Base-by-base conservation (phyloP, 2,797 vertebrate genomes). In the Hippocampus kuda region DNA sequence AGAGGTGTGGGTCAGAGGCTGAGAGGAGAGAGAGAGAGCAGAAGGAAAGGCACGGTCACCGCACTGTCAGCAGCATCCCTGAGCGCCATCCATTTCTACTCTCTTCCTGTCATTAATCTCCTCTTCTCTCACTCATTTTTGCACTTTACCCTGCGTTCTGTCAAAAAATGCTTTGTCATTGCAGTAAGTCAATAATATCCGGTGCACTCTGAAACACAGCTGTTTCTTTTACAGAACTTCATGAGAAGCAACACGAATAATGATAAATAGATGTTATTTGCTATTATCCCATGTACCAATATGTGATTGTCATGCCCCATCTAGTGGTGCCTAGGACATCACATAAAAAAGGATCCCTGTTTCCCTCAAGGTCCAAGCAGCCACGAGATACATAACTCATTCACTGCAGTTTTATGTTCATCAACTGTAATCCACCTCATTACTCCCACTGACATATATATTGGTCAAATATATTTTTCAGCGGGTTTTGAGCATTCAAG, bases 51-150 rank as follows among this genome's bases (percentile, higher is more conserved):
- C 76, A 78, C 65, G 66, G 72, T 78, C 83, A 77, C 77, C 88
- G 85, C 87, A 78, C 71, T 78, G 83, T 90, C 88, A 88, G 87
- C 88, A 89, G 73, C 84, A 85, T 84, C 78, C 80, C 74, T 77
- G 70, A 77, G 69, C 80, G 77, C 69, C 82, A 86, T 88, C 84
- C 81, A 85, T 87, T 86, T 85, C 42, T 24, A 27, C 77, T 86
- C 59, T 49, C 62, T 70, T 62, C 51, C 68, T 73, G 72, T 75
- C 69, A 68, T 84, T 77, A 78, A 54, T 81, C 68, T 75, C 75
- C 71, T 72, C 26, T 79, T 77, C 70, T 77, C 72, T 72, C 30
- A 24, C 42, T 60, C 49, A 65, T 75, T 70, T 75, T 75, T 69
- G 38, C 70, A 65, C 62, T 67, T 69, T 71, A 67, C 59, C 66